A percentile compares a stretch with the other conserved stretches of the same genome.
These are phyloP conservation scores for Girardia tigrina DNA, from an alignment of 2,888 invertebrate genomes.

Conservation along the genomic window DNA sequence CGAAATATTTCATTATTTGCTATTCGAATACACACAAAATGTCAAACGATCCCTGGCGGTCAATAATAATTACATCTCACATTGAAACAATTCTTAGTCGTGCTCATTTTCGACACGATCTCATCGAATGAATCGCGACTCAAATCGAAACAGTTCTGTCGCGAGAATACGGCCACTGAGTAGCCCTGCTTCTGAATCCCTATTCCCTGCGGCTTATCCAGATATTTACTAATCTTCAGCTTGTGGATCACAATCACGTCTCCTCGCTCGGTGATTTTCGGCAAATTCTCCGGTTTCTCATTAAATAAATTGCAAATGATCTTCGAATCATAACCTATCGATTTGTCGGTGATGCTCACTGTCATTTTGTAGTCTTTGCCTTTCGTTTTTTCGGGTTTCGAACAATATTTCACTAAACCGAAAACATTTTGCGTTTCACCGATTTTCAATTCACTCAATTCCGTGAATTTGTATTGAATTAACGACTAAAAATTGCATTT, in stretches of 20 bases:
- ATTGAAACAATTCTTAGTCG: background rate
- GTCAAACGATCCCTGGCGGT: background rate
- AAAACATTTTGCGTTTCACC: background rate
- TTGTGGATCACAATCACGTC: background rate
- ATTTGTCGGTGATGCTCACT: background rate
- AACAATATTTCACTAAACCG: background rate
- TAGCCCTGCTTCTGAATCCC: background rate
- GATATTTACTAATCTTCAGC: background rate
- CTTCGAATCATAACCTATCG: background rate
- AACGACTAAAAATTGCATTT: background rate
- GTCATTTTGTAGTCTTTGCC: slow-evolving; percentile 4
- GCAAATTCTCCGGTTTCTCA: background rate
- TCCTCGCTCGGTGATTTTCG: background rate
- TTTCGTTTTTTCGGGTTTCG: background rate
- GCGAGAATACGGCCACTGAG: background rate
- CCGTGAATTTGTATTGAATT: background rate
- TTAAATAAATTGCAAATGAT: background rate
- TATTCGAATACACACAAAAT: no score
- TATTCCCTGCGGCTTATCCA: background rate
- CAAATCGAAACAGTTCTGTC: background rate
- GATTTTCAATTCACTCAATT: background rate
- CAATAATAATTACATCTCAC: background rate
- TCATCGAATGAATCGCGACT: background rate
- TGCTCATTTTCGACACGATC: background rate
- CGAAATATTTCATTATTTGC: no score